Evolutionary conservation across 2,113 vertebrate species (phyloP).

Genomic region (Litocranius walleri): DNA sequence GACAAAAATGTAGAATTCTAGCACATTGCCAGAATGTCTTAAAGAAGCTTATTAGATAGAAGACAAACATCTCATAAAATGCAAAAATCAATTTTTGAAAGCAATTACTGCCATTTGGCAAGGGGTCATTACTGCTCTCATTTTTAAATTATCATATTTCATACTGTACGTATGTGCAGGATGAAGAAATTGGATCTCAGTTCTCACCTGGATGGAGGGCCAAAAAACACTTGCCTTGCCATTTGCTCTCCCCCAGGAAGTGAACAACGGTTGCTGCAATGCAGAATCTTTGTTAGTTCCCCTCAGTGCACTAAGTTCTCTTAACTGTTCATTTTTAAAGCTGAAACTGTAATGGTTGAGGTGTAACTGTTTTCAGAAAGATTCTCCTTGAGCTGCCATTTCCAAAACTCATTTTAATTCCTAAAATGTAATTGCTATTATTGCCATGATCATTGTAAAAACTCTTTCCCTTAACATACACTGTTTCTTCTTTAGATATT

Average conservation of each 20-base stretch:
- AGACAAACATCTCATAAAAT: slow-evolving; percentile 28
- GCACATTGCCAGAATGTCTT: slow-evolving; percentile 7
- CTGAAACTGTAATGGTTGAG: neutral
- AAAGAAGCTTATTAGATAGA: neutral
- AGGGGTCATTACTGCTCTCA: neutral
- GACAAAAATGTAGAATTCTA: slow-evolving; percentile 28
- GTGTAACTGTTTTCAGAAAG: neutral
- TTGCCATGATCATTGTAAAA: neutral
- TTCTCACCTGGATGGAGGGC: slow-evolving; percentile 29
- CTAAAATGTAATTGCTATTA: neutral
- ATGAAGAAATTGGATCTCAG: slow-evolving; percentile 37
- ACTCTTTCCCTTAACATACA: neutral
- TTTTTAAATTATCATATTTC: slow-evolving; percentile 39
- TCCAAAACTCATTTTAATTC: neutral
- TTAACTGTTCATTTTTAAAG: neutral
- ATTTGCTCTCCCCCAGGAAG: neutral
- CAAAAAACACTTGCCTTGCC: neutral
- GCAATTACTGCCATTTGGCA: slow-evolving; percentile 8
- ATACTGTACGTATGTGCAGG: neutral
- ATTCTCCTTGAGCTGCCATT: neutral
- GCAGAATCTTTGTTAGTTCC: neutral
- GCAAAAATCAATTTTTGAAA: slow-evolving; percentile 17
- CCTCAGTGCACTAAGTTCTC: neutral
- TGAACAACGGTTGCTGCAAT: neutral
- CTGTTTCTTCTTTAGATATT: neutral